These are phyloP conservation scores for Rhea pennata DNA, from an alignment of 2,113 vertebrate genomes.

Conservation along the genomic window DNA sequence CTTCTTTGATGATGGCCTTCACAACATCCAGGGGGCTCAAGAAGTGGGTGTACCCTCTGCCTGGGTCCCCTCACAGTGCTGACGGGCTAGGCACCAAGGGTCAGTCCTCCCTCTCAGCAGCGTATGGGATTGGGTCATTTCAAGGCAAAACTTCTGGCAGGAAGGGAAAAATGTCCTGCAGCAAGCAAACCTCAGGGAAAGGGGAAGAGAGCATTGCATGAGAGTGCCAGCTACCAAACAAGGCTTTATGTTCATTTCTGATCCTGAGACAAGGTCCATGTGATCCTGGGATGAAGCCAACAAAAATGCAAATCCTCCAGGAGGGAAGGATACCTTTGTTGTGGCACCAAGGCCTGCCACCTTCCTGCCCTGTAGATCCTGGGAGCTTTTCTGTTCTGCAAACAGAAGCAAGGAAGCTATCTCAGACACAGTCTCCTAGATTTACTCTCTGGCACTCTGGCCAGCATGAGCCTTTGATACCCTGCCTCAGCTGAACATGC, in stretches of 20 bases:
- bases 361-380: neutral
- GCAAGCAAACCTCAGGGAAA: neutral
- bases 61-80: slow-evolving; percentile 60
- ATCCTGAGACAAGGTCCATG: neutral
- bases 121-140: neutral
- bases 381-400: neutral
- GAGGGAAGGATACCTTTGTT: neutral
- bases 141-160: neutral
- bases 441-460: neutral
- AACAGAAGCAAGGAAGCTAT: neutral
- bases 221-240: neutral
- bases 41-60: slow-evolving; percentile 64
- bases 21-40: slow-evolving; percentile 59
- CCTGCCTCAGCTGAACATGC: neutral
- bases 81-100: neutral
- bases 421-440: neutral
- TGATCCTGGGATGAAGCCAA: neutral
- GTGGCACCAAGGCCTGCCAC: neutral
- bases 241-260: neutral
- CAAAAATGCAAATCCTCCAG: neutral
- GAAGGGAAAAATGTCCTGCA: neutral
- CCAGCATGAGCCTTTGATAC: neutral
- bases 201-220: neutral
- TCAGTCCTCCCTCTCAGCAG: neutral
- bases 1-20: slow-evolving; percentile 71